Evolutionary conservation across 2,888 invertebrate genomes (phyloP).

Genomic region (Leucophenga maculata): DNA sequence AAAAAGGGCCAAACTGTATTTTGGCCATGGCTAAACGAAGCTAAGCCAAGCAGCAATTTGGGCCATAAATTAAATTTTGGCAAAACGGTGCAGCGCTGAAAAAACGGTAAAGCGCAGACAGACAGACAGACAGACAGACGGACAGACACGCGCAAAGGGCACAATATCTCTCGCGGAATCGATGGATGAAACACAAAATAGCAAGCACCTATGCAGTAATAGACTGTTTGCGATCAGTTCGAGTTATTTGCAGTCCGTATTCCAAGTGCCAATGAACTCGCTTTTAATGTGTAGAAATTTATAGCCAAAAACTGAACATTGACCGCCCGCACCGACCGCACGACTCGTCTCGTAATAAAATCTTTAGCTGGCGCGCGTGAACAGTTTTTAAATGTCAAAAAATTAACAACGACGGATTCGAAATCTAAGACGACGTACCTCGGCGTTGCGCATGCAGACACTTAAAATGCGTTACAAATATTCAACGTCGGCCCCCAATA

Average conservation of each 20-base stretch:
- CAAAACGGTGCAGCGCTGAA: not conserved
- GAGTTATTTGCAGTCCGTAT: no score
- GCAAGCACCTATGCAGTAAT: conserved; percentile 3
- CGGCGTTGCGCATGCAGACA: conserved; percentile 8
- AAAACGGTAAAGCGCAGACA: conserved; percentile 21
- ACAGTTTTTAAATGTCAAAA: conserved; percentile 18
- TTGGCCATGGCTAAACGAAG: conserved; percentile 8
- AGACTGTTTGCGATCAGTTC: not conserved
- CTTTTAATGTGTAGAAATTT: not conserved
- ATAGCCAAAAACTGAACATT: not conserved
- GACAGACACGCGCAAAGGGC: not conserved
- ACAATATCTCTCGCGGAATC: not conserved
- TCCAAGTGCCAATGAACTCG: not conserved
- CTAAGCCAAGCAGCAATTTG: not conserved
- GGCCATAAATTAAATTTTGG: conserved; percentile 24
- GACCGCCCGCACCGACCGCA: not conserved
- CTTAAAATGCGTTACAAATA: conserved; percentile 19
- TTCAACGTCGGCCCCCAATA: not conserved
- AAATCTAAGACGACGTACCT: conserved; percentile 13
- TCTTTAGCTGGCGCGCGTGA: not conserved
- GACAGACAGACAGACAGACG: conserved; percentile 6
- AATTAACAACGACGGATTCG: conserved; percentile 5
- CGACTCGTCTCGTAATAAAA: not conserved
- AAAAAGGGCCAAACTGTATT: conserved; percentile 19
- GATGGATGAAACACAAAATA: not conserved